These are phyloP conservation scores for Spilogale gracilis DNA, from an alignment of 2,113 vertebrate genomes.

Conservation along the genomic window DNA sequence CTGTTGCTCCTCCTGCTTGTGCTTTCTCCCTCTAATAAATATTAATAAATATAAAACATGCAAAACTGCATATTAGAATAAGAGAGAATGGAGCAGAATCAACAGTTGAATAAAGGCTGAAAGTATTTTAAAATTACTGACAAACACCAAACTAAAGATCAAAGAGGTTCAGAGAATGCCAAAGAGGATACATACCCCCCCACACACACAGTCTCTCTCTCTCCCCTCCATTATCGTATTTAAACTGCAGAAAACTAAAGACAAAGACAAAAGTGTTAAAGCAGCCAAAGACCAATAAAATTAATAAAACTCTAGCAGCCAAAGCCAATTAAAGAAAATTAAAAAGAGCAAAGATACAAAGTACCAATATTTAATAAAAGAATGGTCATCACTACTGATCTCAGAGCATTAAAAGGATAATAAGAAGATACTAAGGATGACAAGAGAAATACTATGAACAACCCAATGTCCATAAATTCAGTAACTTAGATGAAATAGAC, in stretches of 20 bases:
- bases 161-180: not conserved
- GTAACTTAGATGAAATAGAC: not conserved
- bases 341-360: not conserved
- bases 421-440: not conserved
- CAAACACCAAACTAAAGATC: slow-evolving; percentile 4
- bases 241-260: slow-evolving; percentile 2
- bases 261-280: not conserved
- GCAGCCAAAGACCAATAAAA: not conserved
- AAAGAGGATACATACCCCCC: not conserved
- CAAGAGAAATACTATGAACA: not conserved
- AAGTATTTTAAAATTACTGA: not conserved
- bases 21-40: no score
- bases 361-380: not conserved
- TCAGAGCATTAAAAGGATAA: not conserved
- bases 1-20: no score
- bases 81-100: not conserved
- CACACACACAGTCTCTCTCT: not conserved
- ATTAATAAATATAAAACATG: not conserved
- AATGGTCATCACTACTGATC: not conserved
- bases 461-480: not conserved
- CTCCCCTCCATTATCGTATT: not conserved
- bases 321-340: not conserved
- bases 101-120: not conserved
- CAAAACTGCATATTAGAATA: not conserved
- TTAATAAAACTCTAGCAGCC: not conserved